Percentiles rank a stretch among this genome's conserved stretches.
phyloP scores from a whole-genome alignment of 2,888 invertebrate species.

The Prenolepis imparis region DNA sequence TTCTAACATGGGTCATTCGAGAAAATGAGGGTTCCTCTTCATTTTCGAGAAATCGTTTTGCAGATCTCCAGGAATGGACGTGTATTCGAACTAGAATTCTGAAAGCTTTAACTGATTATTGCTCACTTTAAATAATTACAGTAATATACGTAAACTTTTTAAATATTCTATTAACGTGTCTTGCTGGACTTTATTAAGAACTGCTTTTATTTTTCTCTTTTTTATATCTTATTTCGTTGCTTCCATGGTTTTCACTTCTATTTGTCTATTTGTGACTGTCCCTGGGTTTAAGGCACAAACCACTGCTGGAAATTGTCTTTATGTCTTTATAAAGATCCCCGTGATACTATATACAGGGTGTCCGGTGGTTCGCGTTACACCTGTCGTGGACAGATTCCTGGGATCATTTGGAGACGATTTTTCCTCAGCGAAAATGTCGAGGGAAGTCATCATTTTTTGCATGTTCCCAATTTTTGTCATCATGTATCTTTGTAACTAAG shows the following conservation, averaged over 20 bases:
- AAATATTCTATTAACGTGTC: conserved; percentile 8
- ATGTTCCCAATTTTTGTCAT: too few relatives aligned
- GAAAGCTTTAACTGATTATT: background rate
- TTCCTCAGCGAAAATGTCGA: too few relatives aligned
- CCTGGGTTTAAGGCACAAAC: background rate
- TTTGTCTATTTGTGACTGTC: background rate
- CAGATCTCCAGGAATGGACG: conserved; percentile 1
- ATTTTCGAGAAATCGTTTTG: conserved; percentile 22
- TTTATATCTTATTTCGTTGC: background rate
- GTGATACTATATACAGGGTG: too few relatives aligned
- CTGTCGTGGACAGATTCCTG: too few relatives aligned
- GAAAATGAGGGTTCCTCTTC: background rate
- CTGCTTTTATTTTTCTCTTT: background rate
- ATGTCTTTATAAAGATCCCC: conserved; percentile 2
- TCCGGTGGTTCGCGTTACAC: too few relatives aligned
- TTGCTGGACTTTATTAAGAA: background rate
- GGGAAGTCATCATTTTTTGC: too few relatives aligned
- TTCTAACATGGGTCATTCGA: background rate
- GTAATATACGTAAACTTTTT: conserved; percentile 21
- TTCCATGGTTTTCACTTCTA: background rate
- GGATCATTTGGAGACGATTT: too few relatives aligned
- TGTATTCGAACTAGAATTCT: background rate
- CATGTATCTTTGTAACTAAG: too few relatives aligned
- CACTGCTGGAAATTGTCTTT: background rate
- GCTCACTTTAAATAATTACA: conserved; percentile 18